Percentiles rank a stretch among this genome's conserved stretches.
Evolutionary conservation across 2,113 vertebrate genomes (phyloP).

Genomic region (Brevimyrus niger): DNA sequence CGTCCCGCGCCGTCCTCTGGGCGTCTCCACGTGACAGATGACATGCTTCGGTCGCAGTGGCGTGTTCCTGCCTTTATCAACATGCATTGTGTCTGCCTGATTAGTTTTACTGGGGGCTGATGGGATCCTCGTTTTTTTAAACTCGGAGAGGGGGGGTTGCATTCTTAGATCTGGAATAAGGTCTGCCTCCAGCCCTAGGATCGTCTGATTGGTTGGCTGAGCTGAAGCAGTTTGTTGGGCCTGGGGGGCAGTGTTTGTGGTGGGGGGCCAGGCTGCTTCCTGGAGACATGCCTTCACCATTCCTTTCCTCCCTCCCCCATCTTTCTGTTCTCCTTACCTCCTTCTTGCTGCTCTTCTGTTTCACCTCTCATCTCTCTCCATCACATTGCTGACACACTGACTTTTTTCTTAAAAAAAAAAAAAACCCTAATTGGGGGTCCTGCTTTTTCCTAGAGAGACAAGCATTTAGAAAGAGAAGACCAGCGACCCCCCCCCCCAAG

Average conservation of each 20-base stretch:
- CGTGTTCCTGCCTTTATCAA: not conserved
- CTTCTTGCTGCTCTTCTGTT: not conserved
- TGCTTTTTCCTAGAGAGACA: not conserved
- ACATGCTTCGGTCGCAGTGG: not conserved
- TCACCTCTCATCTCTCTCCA: not conserved
- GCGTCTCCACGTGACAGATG: not conserved
- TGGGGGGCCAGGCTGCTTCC: not conserved
- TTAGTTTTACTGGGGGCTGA: not conserved
- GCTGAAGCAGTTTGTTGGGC: not conserved
- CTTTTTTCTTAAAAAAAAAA: not conserved
- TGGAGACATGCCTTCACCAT: not conserved
- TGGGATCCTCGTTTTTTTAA: not conserved
- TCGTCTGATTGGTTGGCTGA: not conserved
- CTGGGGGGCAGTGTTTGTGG: not conserved
- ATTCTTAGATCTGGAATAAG: not conserved
- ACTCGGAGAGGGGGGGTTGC: not conserved
- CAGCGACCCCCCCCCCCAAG: not conserved
- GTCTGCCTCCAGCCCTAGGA: not conserved
- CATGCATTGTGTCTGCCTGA: not conserved
- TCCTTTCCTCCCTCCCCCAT: not conserved
- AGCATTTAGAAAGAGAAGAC: not conserved
- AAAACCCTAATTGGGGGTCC: not conserved
- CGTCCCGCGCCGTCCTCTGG: not conserved
- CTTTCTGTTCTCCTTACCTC: not conserved
- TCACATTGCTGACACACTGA: not conserved